A percentile compares a stretch with the other conserved stretches of the same genome.
Conservation (phyloP, 2,113 vertebrate species). For the Acrocephalus arundinaceus region DNA sequence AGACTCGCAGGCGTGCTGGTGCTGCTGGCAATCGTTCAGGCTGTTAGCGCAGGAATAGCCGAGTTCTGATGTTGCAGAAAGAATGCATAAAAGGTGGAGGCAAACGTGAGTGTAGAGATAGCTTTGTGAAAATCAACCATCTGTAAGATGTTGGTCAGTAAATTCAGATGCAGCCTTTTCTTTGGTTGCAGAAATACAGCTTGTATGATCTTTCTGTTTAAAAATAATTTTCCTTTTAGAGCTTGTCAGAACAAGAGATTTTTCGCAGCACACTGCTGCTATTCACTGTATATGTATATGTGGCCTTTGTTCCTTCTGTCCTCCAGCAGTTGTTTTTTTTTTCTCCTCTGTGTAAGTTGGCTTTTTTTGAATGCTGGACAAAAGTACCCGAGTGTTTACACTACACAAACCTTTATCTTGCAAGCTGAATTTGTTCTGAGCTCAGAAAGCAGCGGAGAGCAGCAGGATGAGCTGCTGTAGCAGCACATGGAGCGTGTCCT, state of each 20-base stretch:
- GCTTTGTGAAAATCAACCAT: background rate
- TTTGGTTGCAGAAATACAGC: background rate
- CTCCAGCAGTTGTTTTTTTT: background rate
- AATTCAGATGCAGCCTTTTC: background rate
- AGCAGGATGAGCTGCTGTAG: slow-evolving; percentile 8
- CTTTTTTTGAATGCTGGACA: background rate
- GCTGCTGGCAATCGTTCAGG: background rate
- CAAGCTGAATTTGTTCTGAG: background rate
- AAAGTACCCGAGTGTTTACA: background rate
- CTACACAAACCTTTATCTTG: background rate
- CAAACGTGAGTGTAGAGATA: rapidly evolving
- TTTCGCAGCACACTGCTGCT: background rate
- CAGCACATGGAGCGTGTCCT: slow-evolving; percentile 67
- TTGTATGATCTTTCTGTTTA: background rate
- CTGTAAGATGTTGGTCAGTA: background rate
- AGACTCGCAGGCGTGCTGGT: background rate
- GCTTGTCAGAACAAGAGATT: background rate
- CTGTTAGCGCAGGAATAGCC: background rate
- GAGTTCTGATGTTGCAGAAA: background rate
- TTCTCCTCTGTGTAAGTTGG: background rate
- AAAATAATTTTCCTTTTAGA: background rate
- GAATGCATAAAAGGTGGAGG: background rate
- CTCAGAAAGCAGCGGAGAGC: background rate
- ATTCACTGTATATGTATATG: background rate
- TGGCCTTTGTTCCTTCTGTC: background rate